Percentiles rank a stretch among this genome's conserved stretches.
Conservation (phyloP, 1,140 invertebrate genomes). For the Bombus waltoni region DNA sequence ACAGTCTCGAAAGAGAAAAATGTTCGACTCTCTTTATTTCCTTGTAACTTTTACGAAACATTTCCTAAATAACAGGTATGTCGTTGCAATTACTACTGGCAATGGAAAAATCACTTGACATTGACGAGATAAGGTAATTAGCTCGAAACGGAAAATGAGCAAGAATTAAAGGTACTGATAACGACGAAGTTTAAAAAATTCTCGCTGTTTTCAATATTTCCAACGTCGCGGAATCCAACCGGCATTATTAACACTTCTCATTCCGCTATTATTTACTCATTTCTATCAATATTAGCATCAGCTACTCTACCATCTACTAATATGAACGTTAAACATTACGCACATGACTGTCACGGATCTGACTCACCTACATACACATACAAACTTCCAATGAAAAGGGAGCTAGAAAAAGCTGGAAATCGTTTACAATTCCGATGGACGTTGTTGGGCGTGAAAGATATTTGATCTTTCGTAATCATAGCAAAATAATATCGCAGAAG, state of each 20-base stretch:
- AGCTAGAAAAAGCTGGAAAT: not conserved
- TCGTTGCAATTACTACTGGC: not conserved
- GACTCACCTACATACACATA: too few relatives aligned
- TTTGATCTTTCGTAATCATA: not conserved
- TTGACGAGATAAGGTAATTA: not conserved
- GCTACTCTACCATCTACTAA: not conserved
- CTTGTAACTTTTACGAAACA: too few relatives aligned
- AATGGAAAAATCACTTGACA: not conserved
- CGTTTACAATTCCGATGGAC: not conserved
- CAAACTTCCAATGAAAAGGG: not conserved
- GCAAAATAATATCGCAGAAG: not conserved
- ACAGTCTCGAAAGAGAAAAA: not conserved
- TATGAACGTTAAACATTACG: not conserved
- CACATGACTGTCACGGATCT: not conserved
- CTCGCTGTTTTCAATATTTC: not conserved
- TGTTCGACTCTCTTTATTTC: not conserved
- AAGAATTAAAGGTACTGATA: not conserved
- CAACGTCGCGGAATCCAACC: not conserved
- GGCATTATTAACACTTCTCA: not conserved
- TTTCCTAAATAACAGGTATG: too few relatives aligned
- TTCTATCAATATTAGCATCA: conserved; percentile 25
- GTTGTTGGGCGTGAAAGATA: too few relatives aligned
- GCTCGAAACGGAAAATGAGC: not conserved
- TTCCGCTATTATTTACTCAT: conserved; percentile 3
- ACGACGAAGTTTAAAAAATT: not conserved